These are phyloP conservation scores for Megaceryle maxima DNA, from an alignment of 2,113 vertebrate genomes.

Conservation along the genomic window DNA sequence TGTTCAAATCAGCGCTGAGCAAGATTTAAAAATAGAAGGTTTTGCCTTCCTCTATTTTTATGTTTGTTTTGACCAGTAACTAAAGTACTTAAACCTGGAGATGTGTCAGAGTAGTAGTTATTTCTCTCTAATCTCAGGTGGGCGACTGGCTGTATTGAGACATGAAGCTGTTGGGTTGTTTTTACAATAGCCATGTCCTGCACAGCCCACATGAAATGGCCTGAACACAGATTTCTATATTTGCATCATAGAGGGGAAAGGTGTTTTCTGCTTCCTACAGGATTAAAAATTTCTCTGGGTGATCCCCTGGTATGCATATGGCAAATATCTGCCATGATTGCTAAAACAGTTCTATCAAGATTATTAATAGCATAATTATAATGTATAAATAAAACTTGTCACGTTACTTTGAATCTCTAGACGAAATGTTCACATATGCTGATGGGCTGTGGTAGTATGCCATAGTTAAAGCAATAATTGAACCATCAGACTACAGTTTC, in stretches of 20 bases:
- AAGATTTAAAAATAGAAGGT: background rate
- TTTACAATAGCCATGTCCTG: background rate
- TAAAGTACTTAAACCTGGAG: background rate
- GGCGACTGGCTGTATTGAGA: background rate
- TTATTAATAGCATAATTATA: slow-evolving; percentile 35
- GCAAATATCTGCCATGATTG: background rate
- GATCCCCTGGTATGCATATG: background rate
- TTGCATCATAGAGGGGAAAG: background rate
- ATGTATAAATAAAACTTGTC: background rate
- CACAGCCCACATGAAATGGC: background rate
- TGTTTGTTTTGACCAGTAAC: background rate
- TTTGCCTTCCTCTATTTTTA: background rate
- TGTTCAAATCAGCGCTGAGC: background rate
- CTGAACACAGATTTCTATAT: background rate
- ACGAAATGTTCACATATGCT: background rate
- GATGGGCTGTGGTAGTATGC: background rate
- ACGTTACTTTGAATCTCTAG: background rate
- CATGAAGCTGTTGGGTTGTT: background rate
- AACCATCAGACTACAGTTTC: slow-evolving; percentile 22
- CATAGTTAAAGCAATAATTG: background rate
- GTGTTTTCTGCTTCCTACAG: slow-evolving; percentile 10
- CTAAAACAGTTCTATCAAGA: slow-evolving; percentile 4
- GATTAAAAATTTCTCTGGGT: background rate
- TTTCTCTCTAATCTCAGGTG: slow-evolving; percentile 16
- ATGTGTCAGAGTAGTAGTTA: background rate